phyloP scores from a whole-genome alignment of 1,140 invertebrate species.

The Cyphomyrmex costatus region DNA sequence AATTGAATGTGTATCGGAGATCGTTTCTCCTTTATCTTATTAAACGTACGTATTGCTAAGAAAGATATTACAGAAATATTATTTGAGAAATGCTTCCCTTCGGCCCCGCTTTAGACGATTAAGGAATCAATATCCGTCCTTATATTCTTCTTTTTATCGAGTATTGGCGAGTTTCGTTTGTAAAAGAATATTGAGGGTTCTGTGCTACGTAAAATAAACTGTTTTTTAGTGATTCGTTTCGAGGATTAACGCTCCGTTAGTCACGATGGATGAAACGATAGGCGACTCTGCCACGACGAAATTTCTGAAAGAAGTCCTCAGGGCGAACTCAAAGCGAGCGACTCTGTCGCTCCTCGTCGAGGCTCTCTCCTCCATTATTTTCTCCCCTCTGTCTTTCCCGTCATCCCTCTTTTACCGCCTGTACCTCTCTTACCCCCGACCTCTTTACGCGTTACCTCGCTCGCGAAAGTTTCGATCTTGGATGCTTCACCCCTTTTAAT shows the following conservation, averaged over 20 bases:
- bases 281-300: constrained; percentile 73
- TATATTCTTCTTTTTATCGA: constrained; percentile 39
- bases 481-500: constrained; percentile 76
- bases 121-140: constrained; percentile 54
- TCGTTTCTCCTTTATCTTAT: constrained; percentile 18
- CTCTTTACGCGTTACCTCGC: constrained; percentile 34
- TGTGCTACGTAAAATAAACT: constrained; percentile 74
- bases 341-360: constrained; percentile 35
- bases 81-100: constrained; percentile 33
- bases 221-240: constrained; percentile 79
- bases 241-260: constrained; percentile 80
- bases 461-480: constrained; percentile 75
- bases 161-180: constrained; percentile 19
- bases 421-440: background rate
- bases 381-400: constrained; percentile 29
- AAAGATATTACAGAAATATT: constrained; percentile 54
- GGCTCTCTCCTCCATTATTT: constrained; percentile 57
- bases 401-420: constrained; percentile 35
- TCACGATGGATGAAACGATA: constrained; percentile 74
- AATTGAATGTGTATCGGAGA: constrained; percentile 6
- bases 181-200: constrained; percentile 60
- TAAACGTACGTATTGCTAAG: constrained; percentile 17
- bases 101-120: constrained; percentile 36
- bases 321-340: constrained; percentile 62
- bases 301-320: constrained; percentile 76